These are phyloP conservation scores for Microplitis demolitor DNA, from an alignment of 1,140 invertebrate genomes.

Conservation along the genomic window DNA sequence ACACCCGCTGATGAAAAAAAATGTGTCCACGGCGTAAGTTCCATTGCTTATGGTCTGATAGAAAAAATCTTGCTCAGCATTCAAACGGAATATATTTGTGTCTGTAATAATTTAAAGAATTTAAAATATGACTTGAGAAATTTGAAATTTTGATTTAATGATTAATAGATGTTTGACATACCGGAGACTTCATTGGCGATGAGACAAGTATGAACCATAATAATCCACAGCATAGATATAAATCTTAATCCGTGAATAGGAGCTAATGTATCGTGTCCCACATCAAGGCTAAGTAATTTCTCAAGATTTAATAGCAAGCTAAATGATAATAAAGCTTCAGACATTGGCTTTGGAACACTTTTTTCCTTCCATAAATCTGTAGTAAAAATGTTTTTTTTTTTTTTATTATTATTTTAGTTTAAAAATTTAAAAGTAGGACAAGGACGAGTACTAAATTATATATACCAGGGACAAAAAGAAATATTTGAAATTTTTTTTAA, in stretches of 20 bases:
- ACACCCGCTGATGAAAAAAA: conserved; percentile 60
- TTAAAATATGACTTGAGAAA: background rate
- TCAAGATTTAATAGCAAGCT: conserved; percentile 45
- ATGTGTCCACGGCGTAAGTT: conserved; percentile 55
- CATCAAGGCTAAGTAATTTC: conserved; percentile 43
- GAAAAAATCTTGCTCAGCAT: conserved; percentile 49
- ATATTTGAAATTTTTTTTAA: no score
- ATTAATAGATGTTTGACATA: conserved; percentile 23
- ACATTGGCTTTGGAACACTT: conserved; percentile 37
- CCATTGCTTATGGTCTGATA: conserved; percentile 56
- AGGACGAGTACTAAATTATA: no score
- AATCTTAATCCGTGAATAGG: conserved; percentile 57
- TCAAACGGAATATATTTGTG: conserved; percentile 44
- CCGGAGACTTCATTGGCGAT: conserved; percentile 51
- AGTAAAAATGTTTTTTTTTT: conserved; percentile 16
- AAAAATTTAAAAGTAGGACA: background rate
- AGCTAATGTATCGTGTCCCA: conserved; percentile 50
- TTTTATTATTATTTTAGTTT: background rate
- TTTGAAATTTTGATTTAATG: background rate
- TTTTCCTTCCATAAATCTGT: conserved; percentile 39
- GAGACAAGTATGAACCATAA: conserved; percentile 55
- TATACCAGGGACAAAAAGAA: no score
- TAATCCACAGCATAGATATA: conserved; percentile 55
- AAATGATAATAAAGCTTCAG: conserved; percentile 44
- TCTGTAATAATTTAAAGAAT: conserved; percentile 40